phyloP scores from a whole-genome alignment of 2,797 vertebrate species.

The Gallinago nigripennis region DNA sequence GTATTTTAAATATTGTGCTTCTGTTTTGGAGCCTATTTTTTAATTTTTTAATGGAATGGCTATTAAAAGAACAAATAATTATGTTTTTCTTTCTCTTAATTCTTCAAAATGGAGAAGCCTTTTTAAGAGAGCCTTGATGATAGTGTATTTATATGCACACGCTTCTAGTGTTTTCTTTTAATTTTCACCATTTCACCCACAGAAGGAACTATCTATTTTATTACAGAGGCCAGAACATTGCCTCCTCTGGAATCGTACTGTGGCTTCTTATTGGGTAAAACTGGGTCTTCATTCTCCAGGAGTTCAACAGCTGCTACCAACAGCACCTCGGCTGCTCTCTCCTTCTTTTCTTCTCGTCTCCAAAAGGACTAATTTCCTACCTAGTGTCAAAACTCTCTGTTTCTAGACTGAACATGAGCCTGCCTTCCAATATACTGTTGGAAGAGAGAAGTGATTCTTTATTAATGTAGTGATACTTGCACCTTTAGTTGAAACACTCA shows the following conservation, averaged over 20 bases:
- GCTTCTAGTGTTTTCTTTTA: background rate
- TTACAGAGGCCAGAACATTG: background rate
- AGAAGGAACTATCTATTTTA: background rate
- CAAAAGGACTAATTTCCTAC: background rate
- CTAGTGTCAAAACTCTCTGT: background rate
- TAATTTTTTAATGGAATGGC: background rate
- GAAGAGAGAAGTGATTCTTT: background rate
- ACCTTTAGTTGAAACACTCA: background rate
- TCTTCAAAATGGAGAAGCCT: background rate
- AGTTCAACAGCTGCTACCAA: background rate
- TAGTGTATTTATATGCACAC: background rate
- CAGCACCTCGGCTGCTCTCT: background rate
- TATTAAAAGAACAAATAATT: background rate
- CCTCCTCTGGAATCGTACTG: background rate
- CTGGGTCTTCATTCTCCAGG: background rate
- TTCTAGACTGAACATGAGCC: background rate
- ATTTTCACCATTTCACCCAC: background rate
- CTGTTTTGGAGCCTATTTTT: background rate
- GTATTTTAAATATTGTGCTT: background rate
- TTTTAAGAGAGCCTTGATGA: background rate
- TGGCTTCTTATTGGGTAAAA: background rate
- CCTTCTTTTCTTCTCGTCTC: background rate
- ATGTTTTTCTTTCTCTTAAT: background rate
- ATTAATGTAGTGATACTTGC: background rate
- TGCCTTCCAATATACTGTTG: background rate